Percentiles rank a stretch among this genome's conserved stretches.
Conservation (phyloP, 2,797 vertebrate genomes). For the Sylvia borin region DNA sequence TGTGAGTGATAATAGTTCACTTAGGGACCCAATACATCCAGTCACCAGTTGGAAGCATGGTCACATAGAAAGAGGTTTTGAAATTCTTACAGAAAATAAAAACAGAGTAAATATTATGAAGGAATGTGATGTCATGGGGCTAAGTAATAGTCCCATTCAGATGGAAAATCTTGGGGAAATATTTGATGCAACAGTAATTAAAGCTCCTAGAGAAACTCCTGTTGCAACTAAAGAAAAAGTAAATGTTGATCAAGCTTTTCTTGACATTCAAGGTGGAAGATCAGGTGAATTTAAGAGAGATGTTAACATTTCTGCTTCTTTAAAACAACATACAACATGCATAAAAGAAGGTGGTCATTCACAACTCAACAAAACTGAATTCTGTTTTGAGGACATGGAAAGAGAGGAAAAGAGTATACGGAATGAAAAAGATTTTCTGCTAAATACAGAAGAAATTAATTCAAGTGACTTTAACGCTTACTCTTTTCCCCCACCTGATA, state of each 20-base stretch:
- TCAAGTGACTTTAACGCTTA: not conserved
- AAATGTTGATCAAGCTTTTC: not conserved
- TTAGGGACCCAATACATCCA: not conserved
- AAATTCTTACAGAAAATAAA: not conserved
- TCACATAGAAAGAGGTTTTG: not conserved
- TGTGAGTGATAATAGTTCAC: not conserved
- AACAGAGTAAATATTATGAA: not conserved
- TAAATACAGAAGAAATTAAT: not conserved
- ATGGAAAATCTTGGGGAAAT: constrained; percentile 72
- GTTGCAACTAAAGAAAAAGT: not conserved
- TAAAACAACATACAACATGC: constrained; percentile 33
- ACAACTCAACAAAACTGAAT: not conserved
- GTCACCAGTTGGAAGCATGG: not conserved
- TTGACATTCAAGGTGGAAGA: not conserved
- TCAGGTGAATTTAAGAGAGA: not conserved
- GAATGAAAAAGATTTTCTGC: not conserved
- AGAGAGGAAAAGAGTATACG: not conserved
- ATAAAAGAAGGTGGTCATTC: not conserved
- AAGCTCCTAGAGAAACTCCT: constrained; percentile 4
- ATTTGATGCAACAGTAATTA: constrained; percentile 64
- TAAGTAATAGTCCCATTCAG: constrained; percentile 59
- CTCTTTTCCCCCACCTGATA: not conserved
- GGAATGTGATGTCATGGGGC: not conserved
- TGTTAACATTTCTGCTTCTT: constrained; percentile 11
- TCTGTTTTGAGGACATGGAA: not conserved